Percentiles rank a stretch among this genome's conserved stretches.
Conservation (phyloP, 1,140 invertebrate species). For the Calliphora vicina region DNA sequence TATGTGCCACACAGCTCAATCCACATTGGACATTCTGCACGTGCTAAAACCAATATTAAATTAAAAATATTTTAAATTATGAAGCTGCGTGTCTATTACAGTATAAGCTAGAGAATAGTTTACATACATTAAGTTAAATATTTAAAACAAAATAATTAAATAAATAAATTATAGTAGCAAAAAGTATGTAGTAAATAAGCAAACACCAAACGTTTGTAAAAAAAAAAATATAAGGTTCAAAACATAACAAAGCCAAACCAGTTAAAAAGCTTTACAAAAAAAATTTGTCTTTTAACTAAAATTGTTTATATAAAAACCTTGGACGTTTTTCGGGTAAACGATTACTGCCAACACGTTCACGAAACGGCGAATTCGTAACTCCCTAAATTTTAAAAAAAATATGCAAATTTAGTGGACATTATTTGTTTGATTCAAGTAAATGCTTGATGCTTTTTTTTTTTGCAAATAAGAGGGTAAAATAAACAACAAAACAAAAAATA, state of each 20-base stretch:
- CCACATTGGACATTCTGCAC: too few species aligned
- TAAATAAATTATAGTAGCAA: not conserved
- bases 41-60: too few species aligned
- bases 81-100: not conserved
- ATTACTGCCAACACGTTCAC: slow-evolving; percentile 87
- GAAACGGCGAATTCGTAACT: slow-evolving; percentile 79
- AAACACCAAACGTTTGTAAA: slow-evolving; percentile 7
- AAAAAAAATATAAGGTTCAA: not conserved
- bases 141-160: not conserved
- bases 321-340: slow-evolving; percentile 81
- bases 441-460: not conserved
- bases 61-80: too few species aligned
- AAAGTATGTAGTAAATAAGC: not conserved
- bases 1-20: too few species aligned
- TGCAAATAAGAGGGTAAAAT: not conserved
- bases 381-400: slow-evolving; percentile 63
- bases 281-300: not conserved
- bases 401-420: not conserved
- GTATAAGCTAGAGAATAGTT: not conserved
- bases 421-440: not conserved
- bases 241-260: slow-evolving; percentile 15
- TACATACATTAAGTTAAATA: not conserved
- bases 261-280: not conserved
- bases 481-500: not conserved
- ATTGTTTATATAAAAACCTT: slow-evolving; percentile 68